Percentiles rank a stretch among this genome's conserved stretches.
These are phyloP conservation scores for Isichthys henryi DNA, from an alignment of 2,113 vertebrate genomes.

Conservation along the genomic window DNA sequence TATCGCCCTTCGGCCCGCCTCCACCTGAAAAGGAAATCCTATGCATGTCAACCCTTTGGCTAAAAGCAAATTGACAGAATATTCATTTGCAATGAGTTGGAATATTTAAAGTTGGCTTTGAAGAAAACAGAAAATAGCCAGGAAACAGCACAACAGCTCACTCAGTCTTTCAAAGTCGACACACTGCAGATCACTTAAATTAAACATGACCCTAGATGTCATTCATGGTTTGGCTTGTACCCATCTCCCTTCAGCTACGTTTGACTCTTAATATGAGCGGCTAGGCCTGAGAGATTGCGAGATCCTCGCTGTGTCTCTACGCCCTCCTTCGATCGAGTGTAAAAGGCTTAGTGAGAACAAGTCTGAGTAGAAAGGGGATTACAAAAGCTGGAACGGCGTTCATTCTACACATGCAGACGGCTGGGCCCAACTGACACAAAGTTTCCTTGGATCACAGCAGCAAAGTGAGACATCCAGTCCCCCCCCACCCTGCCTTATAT, in stretches of 20 bases:
- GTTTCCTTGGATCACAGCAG: background rate
- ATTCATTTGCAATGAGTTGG: background rate
- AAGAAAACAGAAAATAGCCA: background rate
- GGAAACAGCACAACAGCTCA: background rate
- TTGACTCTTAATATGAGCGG: background rate
- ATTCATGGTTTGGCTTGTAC: background rate
- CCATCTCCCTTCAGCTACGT: background rate
- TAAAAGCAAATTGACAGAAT: background rate
- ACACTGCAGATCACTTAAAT: background rate
- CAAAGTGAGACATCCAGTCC: background rate
- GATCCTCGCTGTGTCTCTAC: background rate
- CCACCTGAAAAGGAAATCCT: constrained; percentile 54
- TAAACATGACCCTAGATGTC: background rate
- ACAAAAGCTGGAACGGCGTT: background rate
- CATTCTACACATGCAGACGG: background rate
- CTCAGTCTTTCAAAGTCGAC: background rate
- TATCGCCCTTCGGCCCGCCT: constrained; percentile 73
- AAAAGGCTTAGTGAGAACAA: background rate
- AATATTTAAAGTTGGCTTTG: background rate
- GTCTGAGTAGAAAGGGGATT: background rate
- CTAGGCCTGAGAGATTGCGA: background rate
- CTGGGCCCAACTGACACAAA: background rate
- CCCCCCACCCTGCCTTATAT: background rate
- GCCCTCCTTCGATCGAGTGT: background rate
- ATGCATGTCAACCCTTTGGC: background rate